Evolutionary conservation across 2,888 invertebrate species (phyloP).

Genomic region (Tenthredo livida): DNA sequence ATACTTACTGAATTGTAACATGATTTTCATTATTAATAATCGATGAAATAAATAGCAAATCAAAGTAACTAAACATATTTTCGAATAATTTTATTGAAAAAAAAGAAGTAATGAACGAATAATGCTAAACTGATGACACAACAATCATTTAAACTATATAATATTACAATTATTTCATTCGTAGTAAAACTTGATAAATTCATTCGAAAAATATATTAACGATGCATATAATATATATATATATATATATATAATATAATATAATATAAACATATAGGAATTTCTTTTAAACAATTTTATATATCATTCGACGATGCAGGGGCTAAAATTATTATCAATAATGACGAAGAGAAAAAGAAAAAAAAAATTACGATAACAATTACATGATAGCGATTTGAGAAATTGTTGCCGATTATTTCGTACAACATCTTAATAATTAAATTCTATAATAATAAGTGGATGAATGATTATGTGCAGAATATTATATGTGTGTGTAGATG

Average conservation of each 20-base stretch:
- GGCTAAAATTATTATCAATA: not conserved
- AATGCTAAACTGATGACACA: not conserved
- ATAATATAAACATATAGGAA: not conserved
- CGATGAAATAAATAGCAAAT: not conserved
- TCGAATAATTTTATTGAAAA: not conserved
- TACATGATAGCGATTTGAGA: not conserved
- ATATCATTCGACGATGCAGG: not conserved
- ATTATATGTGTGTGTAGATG: not conserved
- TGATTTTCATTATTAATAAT: not conserved
- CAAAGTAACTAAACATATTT: not conserved
- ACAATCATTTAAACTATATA: not conserved
- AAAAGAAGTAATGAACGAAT: not conserved
- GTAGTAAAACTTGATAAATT: not conserved
- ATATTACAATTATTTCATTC: not conserved
- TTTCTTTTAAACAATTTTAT: not conserved
- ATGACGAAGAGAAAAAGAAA: not conserved
- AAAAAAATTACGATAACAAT: not conserved
- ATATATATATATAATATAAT: not conserved
- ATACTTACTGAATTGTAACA: conserved; percentile 9
- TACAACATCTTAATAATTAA: not conserved
- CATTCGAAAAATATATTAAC: not conserved
- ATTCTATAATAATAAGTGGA: not conserved
- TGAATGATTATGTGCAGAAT: not conserved
- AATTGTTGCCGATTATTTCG: not conserved
- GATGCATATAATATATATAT: not conserved